Evolutionary conservation across 2,113 vertebrate species (phyloP), one percentile per base, ranked within the genome.

Genomic region (Lagopus muta): DNA sequence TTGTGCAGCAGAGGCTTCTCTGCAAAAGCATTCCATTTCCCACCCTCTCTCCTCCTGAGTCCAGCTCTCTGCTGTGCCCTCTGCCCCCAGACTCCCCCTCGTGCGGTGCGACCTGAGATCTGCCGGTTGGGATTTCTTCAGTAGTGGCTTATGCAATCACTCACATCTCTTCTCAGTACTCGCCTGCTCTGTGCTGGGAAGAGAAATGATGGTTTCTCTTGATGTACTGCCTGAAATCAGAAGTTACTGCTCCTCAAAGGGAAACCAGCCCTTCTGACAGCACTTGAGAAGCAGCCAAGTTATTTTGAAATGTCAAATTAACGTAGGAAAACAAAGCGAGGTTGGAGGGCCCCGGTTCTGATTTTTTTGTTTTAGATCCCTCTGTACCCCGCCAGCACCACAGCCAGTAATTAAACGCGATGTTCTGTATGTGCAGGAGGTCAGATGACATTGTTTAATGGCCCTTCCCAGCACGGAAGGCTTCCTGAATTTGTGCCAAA

Each of bases 301-400:
- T 94, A 67, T 94, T 96, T 48, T 88, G 61, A 93, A 93, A 92
- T 82, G n/a, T 74, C 87, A 92, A 91, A 86, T 86, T 82, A 93
- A 83, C 1, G 2, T 3, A 87, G 55, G 87, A 82, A 95, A 87
- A 62, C 55, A 85, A 89, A 92, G 47, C 15, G 42, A 82, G 10
- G 32, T 52, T 71, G 72, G 82, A 91, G 55, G 67, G 21, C 74
- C 60, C n/a, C 16, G 18, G 22, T 79, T 85, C 0, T 12, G 2
- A 50, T 89, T 88, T 60, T 60, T 65, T 61, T 3, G 60, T 80
- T 92, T 74, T 76, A 55, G 64, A 76, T 77, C 38, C 6, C 45
- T 82, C 67, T 47, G 28, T 90, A 82, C 40, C 36, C 62, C 73
- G 54, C 66, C 66, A 86, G 24, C 61, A 72, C 74, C 70, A 67